Evolutionary conservation across 2,888 invertebrate species (phyloP).

Genomic region (Periphyllus acericola): DNA sequence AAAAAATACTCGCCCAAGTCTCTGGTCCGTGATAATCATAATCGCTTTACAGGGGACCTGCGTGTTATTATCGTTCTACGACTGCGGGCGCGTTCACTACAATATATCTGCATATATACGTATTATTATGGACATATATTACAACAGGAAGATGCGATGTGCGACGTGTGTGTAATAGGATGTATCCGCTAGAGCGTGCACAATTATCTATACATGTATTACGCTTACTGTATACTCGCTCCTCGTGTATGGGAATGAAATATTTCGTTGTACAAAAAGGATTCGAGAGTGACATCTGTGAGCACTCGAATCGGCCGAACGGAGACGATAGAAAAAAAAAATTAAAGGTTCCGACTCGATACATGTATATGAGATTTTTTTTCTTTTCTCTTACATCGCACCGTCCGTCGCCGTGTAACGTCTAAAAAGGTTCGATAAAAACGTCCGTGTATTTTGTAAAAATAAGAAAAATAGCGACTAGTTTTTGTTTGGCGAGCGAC

Average conservation of each 20-base stretch:
- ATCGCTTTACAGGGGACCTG: neutral
- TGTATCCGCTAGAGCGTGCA: neutral
- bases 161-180: constrained; percentile 1
- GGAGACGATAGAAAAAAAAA: neutral
- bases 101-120: neutral
- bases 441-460: neutral
- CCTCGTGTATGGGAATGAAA: neutral
- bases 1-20: neutral
- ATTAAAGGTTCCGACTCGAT: neutral
- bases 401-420: neutral
- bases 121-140: too few relatives aligned
- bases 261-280: constrained; percentile 37
- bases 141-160: neutral
- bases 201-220: neutral
- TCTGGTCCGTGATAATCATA: neutral
- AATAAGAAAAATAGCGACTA: neutral
- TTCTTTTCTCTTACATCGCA: neutral
- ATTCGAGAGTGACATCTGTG: constrained; percentile 40
- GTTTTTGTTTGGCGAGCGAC: neutral
- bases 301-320: constrained; percentile 28
- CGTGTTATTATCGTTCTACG: neutral
- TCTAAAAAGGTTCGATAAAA: neutral
- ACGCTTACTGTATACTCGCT: neutral
- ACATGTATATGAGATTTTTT: neutral
- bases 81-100: neutral